Evolutionary conservation across 1,140 invertebrate species (phyloP), one percentile per base, ranked within the genome.

Genomic region (Drosophila insularis): DNA sequence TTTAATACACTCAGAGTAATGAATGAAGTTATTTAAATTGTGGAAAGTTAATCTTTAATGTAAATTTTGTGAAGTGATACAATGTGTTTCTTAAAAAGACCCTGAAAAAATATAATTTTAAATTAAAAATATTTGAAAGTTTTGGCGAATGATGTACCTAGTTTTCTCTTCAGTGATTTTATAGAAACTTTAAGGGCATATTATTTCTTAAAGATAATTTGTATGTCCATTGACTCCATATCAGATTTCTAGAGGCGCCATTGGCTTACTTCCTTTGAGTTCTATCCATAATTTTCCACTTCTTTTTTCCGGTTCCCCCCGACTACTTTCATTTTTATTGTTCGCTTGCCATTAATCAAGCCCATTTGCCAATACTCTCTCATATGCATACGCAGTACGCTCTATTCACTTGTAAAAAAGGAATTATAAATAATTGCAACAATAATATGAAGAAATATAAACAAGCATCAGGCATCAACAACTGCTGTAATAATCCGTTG

Each of bases 361-460:
- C 43, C 43, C 43, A 50, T 46, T 46, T 46, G 43, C 17, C 43
- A 50, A 50, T 50, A 21, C 43, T 50, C 43, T 50, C 7, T 8
- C 17, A 50, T 21, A 21, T 19, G 19, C 8, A 27, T 27, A 46
- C 14, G 72, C 63, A 68, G 46, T 56, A 10, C 35, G 11, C 3
- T 86, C 74, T 71, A 86, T 66, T 75, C 73, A 56, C 74, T 75
- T 75, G 58, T 63, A 74, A 68, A 79, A 67, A 89, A 59, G 23
- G 32, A 62, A 59, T 76, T 78, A 72, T 50, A 76, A 64, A 68
- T 79, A 86, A 86, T 86, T 87, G 71, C 74, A 62, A 78, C 82
- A 86, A 87, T 86, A 89, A 87, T 89, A 82, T 58, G 55, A 58
- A 35, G 64, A 77, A 82, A 71, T 81, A 82, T 79, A 87, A 81